Evolutionary conservation across 2,113 vertebrate species (phyloP).

Genomic region (Emydocephalus ijimae): DNA sequence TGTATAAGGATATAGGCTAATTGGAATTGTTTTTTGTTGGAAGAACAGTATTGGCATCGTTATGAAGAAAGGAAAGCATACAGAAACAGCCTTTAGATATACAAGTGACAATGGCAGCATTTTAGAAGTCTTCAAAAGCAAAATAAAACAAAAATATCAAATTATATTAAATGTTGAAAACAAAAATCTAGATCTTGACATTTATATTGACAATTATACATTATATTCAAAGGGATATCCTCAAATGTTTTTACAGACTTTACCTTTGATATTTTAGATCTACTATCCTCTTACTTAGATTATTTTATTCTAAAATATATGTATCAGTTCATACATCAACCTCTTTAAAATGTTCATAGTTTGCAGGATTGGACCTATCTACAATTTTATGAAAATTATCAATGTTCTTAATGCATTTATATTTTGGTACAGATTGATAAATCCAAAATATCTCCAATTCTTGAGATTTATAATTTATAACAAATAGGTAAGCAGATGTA

Average conservation of each 20-base stretch:
- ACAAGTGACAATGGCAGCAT: conserved; percentile 20
- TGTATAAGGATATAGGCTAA: conserved; percentile 53
- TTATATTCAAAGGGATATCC: not conserved
- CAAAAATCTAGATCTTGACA: conserved; percentile 5
- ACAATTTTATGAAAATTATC: not conserved
- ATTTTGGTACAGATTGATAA: not conserved
- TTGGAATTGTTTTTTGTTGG: conserved; percentile 52
- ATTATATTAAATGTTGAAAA: conserved; percentile 19
- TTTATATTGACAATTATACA: not conserved
- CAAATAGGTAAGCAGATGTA: not conserved
- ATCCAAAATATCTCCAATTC: not conserved
- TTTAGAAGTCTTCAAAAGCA: conserved; percentile 17
- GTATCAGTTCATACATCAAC: not conserved
- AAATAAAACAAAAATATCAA: conserved; percentile 8
- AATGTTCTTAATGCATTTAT: not conserved
- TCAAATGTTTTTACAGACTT: not conserved
- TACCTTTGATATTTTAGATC: not conserved
- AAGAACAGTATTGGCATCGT: conserved; percentile 35
- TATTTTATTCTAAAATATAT: conserved; percentile 11
- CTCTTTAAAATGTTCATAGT: not conserved
- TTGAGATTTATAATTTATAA: not conserved
- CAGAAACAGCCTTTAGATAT: conserved; percentile 42
- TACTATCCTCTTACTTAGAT: not conserved
- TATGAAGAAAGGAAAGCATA: conserved; percentile 30
- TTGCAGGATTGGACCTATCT: not conserved